Percentiles rank a stretch among this genome's conserved stretches.
phyloP scores from a whole-genome alignment of 2,888 invertebrate species.

The Folsomia manolachei region DNA sequence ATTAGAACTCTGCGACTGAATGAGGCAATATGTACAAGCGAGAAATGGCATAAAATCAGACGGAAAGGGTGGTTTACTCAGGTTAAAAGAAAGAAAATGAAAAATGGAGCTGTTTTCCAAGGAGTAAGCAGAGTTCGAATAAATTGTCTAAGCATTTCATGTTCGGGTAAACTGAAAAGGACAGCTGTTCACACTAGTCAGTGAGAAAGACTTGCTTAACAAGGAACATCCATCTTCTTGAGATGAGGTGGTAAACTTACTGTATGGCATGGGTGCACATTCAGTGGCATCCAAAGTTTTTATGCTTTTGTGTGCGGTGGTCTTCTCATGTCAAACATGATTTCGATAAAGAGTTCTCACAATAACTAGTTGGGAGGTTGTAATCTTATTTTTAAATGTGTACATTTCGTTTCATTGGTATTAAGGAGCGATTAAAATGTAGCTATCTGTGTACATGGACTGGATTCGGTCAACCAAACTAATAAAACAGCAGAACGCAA shows the following conservation, averaged over 20 bases:
- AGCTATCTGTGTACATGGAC: background rate
- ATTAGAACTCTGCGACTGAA: too few species aligned
- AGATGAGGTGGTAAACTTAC: background rate
- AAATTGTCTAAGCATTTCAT: slow-evolving; percentile 44
- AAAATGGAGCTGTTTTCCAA: slow-evolving; percentile 36
- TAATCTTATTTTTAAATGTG: slow-evolving; percentile 10
- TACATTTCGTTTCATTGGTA: background rate
- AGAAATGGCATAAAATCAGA: too few species aligned
- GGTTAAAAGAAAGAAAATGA: slow-evolving; percentile 23
- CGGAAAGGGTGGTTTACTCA: background rate
- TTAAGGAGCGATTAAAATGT: background rate
- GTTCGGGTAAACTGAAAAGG: slow-evolving; percentile 40
- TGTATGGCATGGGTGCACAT: background rate
- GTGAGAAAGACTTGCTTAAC: background rate
- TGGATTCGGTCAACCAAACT: too few species aligned
- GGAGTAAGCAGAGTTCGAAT: slow-evolving; percentile 36
- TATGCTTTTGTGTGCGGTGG: slow-evolving; percentile 21
- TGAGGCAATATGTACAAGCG: too few species aligned
- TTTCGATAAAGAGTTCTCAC: slow-evolving; percentile 35
- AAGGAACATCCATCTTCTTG: slow-evolving; percentile 21
- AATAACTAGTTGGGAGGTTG: slow-evolving; percentile 29
- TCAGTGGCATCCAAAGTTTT: background rate
- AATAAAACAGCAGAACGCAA: too few species aligned
- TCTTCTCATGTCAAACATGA: slow-evolving; percentile 39
- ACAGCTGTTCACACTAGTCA: slow-evolving; percentile 35